Evolutionary conservation across 2,797 vertebrate species (phyloP), one percentile per base, ranked within the genome.

Genomic region (Salarias fasciatus): DNA sequence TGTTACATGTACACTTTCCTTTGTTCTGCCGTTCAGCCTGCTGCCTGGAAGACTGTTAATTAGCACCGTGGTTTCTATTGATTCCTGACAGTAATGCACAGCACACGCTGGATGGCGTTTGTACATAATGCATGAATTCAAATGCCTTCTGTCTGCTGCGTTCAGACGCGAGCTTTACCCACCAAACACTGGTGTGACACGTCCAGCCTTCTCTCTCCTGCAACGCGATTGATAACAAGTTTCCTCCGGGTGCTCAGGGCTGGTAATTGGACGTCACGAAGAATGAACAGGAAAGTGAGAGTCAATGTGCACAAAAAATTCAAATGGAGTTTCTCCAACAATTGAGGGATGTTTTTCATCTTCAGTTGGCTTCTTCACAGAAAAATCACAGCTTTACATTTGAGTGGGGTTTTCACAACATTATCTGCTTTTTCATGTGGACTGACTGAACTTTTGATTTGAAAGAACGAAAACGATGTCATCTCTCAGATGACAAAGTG

Each of bases 341-440:
- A 33, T 10, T 43, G 24, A 45, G 30, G 33, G 11, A 0, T 63
- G 18, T 24, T 18, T 24, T 77, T 68, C 44, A 54, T 68, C 51
- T 62, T 18, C 59, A 29, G 38, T 55, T 62, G 55, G 56, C 49
- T 52, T 43, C n/a, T 74, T 64, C 59, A 74, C 3, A 24, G 53
- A 8, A n/a, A 38, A 56, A 35, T 29, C 9, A 5, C 1, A 5
- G 33, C 13, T 59, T 52, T 46, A 29, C 30, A 24, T 11, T 48
- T 49, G 2, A n/a, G n/a, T 33, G 36, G 40, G n/a, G 8, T 31
- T 57, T n/a, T 51, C 43, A 51, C 3, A 40, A 50, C 28, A 61
- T 53, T 44, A 30, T 28, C 33, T 12, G 37, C n/a, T 30, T 24
- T 18, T 24, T 24, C 18, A 24, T 24, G 18, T 24, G 2, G 24